Conservation (phyloP, 2,113 vertebrate species). For the Cinclus mexicanus region DNA sequence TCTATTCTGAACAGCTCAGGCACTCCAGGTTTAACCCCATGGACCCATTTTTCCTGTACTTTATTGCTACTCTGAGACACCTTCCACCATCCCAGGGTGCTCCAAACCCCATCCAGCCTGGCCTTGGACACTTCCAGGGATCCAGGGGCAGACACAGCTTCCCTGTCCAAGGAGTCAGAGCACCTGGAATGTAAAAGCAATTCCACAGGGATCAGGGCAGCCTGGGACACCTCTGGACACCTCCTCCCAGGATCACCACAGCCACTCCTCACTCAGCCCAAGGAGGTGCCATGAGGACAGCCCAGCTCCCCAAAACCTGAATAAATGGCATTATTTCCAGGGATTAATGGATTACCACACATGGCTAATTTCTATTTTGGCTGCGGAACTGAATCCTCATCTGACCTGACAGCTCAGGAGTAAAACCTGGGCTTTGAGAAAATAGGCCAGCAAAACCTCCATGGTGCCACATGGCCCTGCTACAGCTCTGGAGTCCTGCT, state of each 20-base stretch:
- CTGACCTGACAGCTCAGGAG: background rate
- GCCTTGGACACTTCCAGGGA: background rate
- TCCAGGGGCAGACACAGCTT: background rate
- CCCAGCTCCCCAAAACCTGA: background rate
- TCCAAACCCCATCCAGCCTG: background rate
- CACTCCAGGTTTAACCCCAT: background rate
- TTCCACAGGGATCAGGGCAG: background rate
- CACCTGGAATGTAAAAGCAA: background rate
- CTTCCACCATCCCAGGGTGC: background rate
- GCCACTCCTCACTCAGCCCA: fast-evolving
- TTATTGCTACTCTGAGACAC: background rate
- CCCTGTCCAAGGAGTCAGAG: background rate
- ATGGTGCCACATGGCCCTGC: background rate
- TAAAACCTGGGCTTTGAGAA: background rate
- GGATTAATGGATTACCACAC: background rate
- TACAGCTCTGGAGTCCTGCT: background rate
- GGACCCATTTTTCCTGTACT: background rate
- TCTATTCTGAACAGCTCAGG: background rate
- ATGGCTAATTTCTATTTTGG: background rate
- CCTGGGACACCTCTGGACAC: fast-evolving
- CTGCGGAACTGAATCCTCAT: background rate
- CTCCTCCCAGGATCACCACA: fast-evolving
- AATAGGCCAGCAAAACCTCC: background rate
- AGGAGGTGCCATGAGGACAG: background rate
- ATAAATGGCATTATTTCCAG: background rate